Evolutionary conservation across 2,797 vertebrate genomes (phyloP).

Genomic region (Notolepis coatsorum): DNA sequence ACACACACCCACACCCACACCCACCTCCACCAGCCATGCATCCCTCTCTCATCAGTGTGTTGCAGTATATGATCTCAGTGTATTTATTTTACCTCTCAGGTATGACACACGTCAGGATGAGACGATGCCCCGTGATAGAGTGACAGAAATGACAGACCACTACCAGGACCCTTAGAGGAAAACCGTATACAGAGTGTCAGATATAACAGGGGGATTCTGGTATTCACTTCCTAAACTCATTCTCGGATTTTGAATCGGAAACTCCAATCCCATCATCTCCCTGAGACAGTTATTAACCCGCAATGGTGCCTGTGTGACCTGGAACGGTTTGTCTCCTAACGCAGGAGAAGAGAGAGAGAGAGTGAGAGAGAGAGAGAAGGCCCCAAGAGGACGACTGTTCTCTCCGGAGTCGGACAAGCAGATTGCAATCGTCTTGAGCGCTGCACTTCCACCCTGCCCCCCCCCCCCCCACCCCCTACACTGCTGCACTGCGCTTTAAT

Average conservation of each 20-base stretch:
- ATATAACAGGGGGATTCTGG: no score
- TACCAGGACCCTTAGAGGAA: no score
- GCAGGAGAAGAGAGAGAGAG: conserved; percentile 42
- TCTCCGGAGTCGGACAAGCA: conserved; percentile 76
- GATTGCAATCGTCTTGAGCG: conserved; percentile 79
- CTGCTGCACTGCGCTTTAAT: conserved; percentile 82
- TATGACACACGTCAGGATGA: not conserved
- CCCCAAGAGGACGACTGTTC: conserved; percentile 54
- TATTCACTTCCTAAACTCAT: no score
- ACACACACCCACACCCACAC: not conserved
- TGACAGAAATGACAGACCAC: no score
- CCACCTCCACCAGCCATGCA: conserved; percentile 32
- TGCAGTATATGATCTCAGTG: not conserved
- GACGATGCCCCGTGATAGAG: no score
- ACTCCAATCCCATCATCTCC: not conserved
- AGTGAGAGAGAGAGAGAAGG: no score
- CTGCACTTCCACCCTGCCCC: conserved; percentile 19
- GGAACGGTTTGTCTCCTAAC: not conserved
- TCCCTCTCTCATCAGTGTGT: not conserved
- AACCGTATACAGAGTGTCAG: no score
- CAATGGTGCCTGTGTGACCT: no score
- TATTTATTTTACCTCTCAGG: not conserved
- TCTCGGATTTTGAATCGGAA: no score
- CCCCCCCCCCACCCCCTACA: conserved; percentile 64
- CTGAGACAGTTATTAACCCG: conserved; percentile 1